Base-by-base conservation (phyloP, 2,888 invertebrate genomes). In the Selenia dentaria region DNA sequence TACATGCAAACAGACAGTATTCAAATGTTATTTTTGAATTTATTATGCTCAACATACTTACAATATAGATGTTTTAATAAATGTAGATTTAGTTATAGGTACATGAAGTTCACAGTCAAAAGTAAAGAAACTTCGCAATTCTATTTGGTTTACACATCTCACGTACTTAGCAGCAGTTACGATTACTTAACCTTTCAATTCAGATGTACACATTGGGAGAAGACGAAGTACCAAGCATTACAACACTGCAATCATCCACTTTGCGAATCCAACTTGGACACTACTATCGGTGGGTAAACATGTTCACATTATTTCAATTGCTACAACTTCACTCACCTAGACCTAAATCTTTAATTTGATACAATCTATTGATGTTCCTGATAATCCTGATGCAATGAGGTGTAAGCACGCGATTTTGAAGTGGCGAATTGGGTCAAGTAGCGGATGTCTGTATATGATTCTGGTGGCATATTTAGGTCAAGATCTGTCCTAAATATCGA, bases 181-280 rank as follows among this genome's bases (percentile, higher is more conserved):
- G n/a, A n/a, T n/a, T n/a, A 28, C 27, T 8, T 11, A 42, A 28
- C 25, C 28, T 35, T 26, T 35, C 13, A 28, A 41, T 62, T 12
- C 54, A 94, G 94, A 70, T 94, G 51, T 94, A 93, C 64, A 92
- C 93, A 39, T 62, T 94, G 45, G 92, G 93, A 8, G 92, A 92
- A 62, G 93, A 94, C 58, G 95, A 95, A 70, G 93, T 95, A 1
- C 95, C 95, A 4, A 93, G 93, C 18, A 80, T 94, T 31, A 94
- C 94, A 0, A 93, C 94, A 9, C 79, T 93, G 1, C 91, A 92
- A 59, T 92, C 93, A 0, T 93, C 94, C 42, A 91, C 92, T 39
- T 70, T 94, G 3, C 84, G 89, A 50, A 80, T 94, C 28, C 64
- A 74, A 31, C 69, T 70, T 27, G 84, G 85, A 3, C 62, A 73